phyloP scores from a whole-genome alignment of 2,113 vertebrate species.

The Colistium nudipinnis region DNA sequence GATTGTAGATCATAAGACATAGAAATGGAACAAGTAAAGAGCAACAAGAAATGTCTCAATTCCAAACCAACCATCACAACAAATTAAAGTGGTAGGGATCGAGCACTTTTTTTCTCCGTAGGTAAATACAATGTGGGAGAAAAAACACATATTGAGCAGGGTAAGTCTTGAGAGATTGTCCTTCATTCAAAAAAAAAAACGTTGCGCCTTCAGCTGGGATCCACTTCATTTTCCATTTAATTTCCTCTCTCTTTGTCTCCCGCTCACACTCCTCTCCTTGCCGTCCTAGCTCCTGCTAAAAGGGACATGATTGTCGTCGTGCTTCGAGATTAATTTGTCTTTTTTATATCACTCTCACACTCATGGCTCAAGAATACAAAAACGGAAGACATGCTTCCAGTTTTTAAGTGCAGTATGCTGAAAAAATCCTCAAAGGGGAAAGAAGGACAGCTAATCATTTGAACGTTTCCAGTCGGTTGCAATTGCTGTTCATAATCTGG shows the following conservation, averaged over 20 bases:
- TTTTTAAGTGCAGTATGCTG: slow-evolving; percentile 77
- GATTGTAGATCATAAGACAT: slow-evolving; percentile 43
- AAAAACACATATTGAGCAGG: slow-evolving; percentile 62
- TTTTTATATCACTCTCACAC: slow-evolving; percentile 56
- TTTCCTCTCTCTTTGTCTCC: slow-evolving; percentile 61
- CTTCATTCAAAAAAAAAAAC: slow-evolving; percentile 58
- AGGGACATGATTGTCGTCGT: slow-evolving; percentile 83
- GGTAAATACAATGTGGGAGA: slow-evolving; percentile 54
- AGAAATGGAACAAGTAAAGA: slow-evolving; percentile 67
- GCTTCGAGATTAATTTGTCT: slow-evolving; percentile 73
- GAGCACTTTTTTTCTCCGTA: slow-evolving; percentile 53
- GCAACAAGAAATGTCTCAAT: slow-evolving; percentile 67
- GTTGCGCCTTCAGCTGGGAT: slow-evolving; percentile 45
- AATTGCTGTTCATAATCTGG: slow-evolving; percentile 33
- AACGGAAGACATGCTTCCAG: slow-evolving; percentile 62
- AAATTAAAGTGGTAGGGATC: slow-evolving; percentile 70
- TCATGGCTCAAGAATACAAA: slow-evolving; percentile 75
- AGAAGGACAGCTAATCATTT: slow-evolving; percentile 40
- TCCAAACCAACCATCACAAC: slow-evolving; percentile 77
- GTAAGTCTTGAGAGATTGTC: slow-evolving; percentile 73
- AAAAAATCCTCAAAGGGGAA: slow-evolving; percentile 52
- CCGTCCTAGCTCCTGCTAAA: slow-evolving; percentile 57
- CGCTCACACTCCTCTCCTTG: slow-evolving; percentile 45
- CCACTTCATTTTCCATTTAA: slow-evolving; percentile 59
- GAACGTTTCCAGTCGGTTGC: slow-evolving; percentile 52